Evolutionary conservation across 2,113 vertebrate species (phyloP).

Genomic region (Ailuropoda melanoleuca): DNA sequence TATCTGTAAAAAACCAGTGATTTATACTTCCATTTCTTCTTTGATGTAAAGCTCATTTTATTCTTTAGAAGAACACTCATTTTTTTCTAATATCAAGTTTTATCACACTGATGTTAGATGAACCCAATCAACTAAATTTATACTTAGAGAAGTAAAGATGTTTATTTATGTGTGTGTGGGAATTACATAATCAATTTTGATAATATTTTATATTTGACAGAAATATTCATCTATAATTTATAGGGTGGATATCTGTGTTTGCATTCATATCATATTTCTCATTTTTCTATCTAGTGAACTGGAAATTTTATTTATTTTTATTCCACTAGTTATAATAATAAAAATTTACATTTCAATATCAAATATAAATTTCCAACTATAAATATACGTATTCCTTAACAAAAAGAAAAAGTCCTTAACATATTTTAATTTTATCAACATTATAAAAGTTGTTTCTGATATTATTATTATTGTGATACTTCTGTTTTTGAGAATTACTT

Average conservation of each 20-base stretch:
- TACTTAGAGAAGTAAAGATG: not conserved
- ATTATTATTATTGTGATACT: not conserved
- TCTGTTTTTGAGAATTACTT: not conserved
- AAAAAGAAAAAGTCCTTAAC: not conserved
- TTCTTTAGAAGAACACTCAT: not conserved
- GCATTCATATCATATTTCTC: not conserved
- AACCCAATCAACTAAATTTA: not conserved
- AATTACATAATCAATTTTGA: not conserved
- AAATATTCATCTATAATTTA: not conserved
- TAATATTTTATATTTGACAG: not conserved
- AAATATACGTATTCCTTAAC: not conserved
- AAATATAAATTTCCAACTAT: not conserved
- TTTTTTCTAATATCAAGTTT: not conserved
- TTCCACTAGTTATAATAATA: not conserved
- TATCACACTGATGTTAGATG: not conserved
- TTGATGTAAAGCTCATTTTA: not conserved
- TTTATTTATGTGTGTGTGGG: not conserved
- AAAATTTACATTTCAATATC: not conserved
- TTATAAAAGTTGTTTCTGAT: not conserved
- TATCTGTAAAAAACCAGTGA: not conserved
- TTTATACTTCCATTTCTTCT: not conserved
- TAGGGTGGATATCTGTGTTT: not conserved
- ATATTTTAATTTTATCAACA: not conserved
- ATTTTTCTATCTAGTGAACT: not conserved
- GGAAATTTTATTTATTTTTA: not conserved